Evolutionary conservation across 2,888 invertebrate genomes (phyloP).

Genomic region (Protophormia terraenovae): DNA sequence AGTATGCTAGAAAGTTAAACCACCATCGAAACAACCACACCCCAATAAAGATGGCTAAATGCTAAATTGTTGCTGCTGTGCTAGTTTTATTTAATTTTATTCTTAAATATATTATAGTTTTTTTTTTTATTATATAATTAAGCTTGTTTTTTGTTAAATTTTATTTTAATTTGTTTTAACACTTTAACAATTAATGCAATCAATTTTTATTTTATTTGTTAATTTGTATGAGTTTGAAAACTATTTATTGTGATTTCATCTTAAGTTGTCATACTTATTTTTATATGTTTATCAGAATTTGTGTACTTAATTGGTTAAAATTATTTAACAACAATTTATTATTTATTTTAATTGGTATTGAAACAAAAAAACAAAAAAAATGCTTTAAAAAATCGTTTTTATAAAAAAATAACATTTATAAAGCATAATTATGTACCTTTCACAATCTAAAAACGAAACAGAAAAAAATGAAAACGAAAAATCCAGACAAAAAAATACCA

Average conservation of each 20-base stretch:
- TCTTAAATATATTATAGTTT: background rate
- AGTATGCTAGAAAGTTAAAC: constrained; percentile 21
- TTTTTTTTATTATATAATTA: background rate
- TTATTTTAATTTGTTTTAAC: background rate
- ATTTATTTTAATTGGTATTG: background rate
- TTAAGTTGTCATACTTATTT: too few relatives aligned
- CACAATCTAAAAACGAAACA: constrained; percentile 38
- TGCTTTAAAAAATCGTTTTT: background rate
- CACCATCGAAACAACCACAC: background rate
- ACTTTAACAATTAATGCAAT: background rate
- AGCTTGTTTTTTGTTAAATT: background rate
- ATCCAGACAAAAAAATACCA: constrained; percentile 2
- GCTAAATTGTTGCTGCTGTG: background rate
- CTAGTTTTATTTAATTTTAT: constrained; percentile 6
- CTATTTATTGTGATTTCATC: constrained; percentile 26
- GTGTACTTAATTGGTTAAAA: background rate
- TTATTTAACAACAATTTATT: background rate
- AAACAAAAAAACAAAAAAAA: background rate
- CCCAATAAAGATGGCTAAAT: background rate
- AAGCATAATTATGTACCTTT: constrained; percentile 61
- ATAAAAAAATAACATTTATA: constrained; percentile 54
- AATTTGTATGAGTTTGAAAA: background rate
- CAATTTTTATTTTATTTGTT: background rate
- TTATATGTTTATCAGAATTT: too few relatives aligned
- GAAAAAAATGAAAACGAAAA: background rate